These are phyloP conservation scores for Syrrhaptes paradoxus DNA, from an alignment of 2,113 vertebrate genomes.

Conservation along the genomic window DNA sequence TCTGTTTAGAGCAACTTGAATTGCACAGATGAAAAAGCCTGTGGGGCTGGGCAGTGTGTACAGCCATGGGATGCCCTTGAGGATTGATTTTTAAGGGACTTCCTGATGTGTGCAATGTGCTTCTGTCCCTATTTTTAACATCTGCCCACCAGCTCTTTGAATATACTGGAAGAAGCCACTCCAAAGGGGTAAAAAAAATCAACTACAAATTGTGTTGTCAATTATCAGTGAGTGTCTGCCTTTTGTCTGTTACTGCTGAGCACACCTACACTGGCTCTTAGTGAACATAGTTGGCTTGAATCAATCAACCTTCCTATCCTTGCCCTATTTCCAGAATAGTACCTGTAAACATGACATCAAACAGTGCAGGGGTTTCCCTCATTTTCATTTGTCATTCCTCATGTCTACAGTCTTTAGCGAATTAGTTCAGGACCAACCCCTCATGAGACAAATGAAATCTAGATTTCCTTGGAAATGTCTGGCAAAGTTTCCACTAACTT, in stretches of 20 bases:
- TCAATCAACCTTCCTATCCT: background rate
- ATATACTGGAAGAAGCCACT: background rate
- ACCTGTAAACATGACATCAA: background rate
- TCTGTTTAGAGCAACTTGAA: background rate
- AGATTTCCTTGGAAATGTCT: background rate
- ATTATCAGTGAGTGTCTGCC: background rate
- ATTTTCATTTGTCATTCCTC: background rate
- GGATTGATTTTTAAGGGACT: background rate
- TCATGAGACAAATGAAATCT: background rate
- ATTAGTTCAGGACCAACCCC: background rate
- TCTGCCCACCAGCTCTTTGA: background rate
- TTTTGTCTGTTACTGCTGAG: background rate
- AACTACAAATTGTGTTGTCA: background rate
- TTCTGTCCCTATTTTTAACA: background rate
- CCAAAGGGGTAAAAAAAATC: background rate
- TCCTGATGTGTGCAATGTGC: background rate
- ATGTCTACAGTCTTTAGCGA: background rate
- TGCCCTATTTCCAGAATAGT: background rate
- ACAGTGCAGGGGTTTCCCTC: background rate
- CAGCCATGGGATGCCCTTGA: background rate
- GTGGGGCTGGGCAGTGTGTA: accelerated
- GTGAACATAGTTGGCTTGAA: background rate
- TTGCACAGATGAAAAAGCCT: background rate
- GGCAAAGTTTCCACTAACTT: background rate
- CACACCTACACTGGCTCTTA: background rate